Percentiles rank a stretch among this genome's conserved stretches.
Evolutionary conservation across 1,140 invertebrate genomes (phyloP).

Genomic region (Kradibia gibbosae): DNA sequence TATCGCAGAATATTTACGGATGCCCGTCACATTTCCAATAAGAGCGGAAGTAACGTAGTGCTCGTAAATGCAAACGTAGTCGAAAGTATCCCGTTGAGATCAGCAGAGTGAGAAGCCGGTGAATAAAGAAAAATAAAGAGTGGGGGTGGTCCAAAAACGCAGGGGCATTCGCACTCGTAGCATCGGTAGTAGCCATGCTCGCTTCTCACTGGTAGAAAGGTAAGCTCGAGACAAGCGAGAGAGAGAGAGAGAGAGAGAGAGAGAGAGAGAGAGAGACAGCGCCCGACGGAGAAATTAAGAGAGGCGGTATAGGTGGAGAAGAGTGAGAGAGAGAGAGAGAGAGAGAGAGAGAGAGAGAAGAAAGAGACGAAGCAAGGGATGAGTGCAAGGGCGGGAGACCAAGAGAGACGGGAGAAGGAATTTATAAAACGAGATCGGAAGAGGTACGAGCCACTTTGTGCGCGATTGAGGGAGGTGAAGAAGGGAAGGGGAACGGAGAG

Average conservation of each 20-base stretch:
- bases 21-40: conserved; percentile 8
- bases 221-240: not conserved
- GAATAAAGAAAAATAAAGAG: not conserved
- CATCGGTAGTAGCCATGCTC: not conserved
- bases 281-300: too few species aligned
- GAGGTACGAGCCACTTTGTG: not conserved
- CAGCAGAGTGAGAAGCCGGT: not conserved
- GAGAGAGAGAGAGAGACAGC: not conserved
- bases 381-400: not conserved
- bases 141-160: conserved; percentile 17
- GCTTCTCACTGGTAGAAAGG: not conserved
- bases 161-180: not conserved
- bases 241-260: not conserved
- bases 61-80: not conserved
- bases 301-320: not conserved
- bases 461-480: not conserved
- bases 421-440: conserved; percentile 39
- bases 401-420: conserved; percentile 14
- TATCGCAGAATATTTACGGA: not conserved
- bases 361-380: too few species aligned
- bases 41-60: conserved; percentile 34
- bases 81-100: not conserved
- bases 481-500: conserved; percentile 38
- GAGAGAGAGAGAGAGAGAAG: not conserved
- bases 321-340: not conserved